Percentiles rank a stretch among this genome's conserved stretches.
Conservation (phyloP, 2,797 vertebrate genomes). For the Acestrorhynchus altus region DNA sequence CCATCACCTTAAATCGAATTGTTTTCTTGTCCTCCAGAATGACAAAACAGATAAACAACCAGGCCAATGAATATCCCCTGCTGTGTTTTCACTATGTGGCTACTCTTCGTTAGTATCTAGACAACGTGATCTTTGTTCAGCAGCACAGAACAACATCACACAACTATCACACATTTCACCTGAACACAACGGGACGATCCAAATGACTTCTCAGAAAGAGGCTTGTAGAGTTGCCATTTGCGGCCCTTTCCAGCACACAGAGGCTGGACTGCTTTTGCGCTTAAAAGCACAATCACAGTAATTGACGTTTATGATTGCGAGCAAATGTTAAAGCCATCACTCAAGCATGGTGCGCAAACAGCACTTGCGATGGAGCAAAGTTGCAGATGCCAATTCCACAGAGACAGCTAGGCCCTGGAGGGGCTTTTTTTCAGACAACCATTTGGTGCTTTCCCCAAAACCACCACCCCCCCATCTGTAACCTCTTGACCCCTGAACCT, state of each 20-base stretch:
- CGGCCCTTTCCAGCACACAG: not conserved
- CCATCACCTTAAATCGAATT: slow-evolving; percentile 70
- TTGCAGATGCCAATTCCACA: slow-evolving; percentile 64
- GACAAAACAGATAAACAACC: slow-evolving; percentile 52
- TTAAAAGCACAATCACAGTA: slow-evolving; percentile 1
- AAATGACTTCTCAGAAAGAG: not conserved
- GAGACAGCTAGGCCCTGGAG: slow-evolving; percentile 65
- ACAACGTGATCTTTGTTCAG: slow-evolving; percentile 41
- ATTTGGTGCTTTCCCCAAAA: slow-evolving; percentile 69
- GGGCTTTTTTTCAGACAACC: slow-evolving; percentile 75
- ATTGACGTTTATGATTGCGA: slow-evolving; percentile 37
- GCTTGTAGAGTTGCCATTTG: slow-evolving; percentile 17
- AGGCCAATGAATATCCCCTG: slow-evolving; percentile 33
- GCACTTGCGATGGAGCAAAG: slow-evolving; percentile 66
- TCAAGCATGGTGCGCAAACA: slow-evolving; percentile 60
- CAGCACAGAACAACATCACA: slow-evolving; percentile 2
- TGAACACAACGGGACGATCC: slow-evolving; percentile 14
- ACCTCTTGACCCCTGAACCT: slow-evolving; percentile 72
- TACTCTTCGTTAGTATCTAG: slow-evolving; percentile 47
- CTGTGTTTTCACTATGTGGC: slow-evolving; percentile 37
- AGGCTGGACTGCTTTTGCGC: slow-evolving; percentile 26
- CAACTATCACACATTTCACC: slow-evolving; percentile 9
- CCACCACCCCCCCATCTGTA: slow-evolving; percentile 47
- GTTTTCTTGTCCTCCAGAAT: slow-evolving; percentile 55
- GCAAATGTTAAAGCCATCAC: slow-evolving; percentile 56